These are phyloP conservation scores for Oikopleura dioica DNA, from an alignment of 23 tunicate genomes.

Conservation along the genomic window DNA sequence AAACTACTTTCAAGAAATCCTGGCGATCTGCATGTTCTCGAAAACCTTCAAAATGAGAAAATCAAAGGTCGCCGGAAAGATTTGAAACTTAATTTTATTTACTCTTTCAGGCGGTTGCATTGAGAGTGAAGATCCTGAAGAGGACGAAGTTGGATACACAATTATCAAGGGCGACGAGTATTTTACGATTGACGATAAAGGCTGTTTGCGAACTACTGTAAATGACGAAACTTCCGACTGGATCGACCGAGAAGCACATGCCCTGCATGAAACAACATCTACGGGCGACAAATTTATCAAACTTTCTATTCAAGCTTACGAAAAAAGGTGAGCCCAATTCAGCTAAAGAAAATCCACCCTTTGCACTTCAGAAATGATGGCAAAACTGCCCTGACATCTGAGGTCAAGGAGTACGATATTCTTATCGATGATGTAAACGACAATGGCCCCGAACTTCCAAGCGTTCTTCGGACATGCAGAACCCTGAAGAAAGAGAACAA, in stretches of 20 bases:
- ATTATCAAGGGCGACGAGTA: background rate
- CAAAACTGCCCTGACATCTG: background rate
- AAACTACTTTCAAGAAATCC: background rate
- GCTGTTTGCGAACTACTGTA: background rate
- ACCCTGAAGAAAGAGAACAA: too few species aligned
- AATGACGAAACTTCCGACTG: too few species aligned
- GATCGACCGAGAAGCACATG: background rate
- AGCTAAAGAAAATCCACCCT: too few species aligned
- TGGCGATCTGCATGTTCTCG: background rate
- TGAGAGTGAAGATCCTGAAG: background rate
- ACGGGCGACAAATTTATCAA: background rate
- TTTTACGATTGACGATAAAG: background rate
- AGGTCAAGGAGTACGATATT: background rate
- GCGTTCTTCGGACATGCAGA: too few species aligned
- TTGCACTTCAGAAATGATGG: too few species aligned
- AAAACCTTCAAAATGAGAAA: background rate
- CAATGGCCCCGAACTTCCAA: background rate
- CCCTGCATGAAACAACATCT: background rate
- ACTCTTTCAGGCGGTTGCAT: background rate
- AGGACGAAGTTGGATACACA: background rate
- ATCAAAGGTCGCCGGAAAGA: too few species aligned
- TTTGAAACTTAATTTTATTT: too few species aligned
- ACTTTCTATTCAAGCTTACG: background rate
- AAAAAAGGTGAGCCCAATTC: too few species aligned
- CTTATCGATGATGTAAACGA: background rate